Percentiles rank a stretch among this genome's conserved stretches.
Evolutionary conservation across 2,797 vertebrate species (phyloP).

Genomic region (Sphenopsis melanotis): DNA sequence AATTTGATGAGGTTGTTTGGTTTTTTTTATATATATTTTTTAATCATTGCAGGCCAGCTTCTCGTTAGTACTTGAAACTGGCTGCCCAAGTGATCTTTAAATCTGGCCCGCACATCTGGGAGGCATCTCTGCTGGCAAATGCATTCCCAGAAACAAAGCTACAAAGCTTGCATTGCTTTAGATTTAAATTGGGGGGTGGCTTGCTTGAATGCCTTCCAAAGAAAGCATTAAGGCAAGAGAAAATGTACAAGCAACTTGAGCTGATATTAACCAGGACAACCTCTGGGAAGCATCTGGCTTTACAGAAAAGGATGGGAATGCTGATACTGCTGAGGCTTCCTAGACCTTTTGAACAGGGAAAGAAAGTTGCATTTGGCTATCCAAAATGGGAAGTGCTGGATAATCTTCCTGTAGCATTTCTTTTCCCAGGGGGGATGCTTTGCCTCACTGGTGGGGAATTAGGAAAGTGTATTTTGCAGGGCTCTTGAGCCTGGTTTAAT

Average conservation of each 20-base stretch:
- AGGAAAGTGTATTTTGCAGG: neutral
- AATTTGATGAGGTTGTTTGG: neutral
- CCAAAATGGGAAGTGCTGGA: neutral
- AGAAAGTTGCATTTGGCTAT: neutral
- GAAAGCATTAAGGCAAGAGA: constrained; percentile 14
- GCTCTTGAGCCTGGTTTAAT: neutral
- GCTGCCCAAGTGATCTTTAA: neutral
- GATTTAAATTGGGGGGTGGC: neutral
- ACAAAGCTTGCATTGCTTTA: constrained; percentile 10
- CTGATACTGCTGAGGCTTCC: neutral
- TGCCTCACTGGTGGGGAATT: neutral
- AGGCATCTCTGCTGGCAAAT: neutral
- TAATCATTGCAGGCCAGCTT: neutral
- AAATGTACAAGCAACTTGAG: constrained; percentile 5
- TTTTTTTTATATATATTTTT: no score
- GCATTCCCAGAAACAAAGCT: neutral
- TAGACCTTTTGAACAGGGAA: neutral
- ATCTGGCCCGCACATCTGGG: neutral
- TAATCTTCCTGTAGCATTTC: neutral
- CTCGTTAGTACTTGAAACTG: neutral
- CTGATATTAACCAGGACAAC: constrained; percentile 43
- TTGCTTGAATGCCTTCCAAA: constrained; percentile 25
- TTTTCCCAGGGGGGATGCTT: neutral
- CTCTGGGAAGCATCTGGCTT: constrained; percentile 31
- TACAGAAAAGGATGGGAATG: neutral